These are phyloP conservation scores for Pagetopsis macropterus DNA, from an alignment of 2,797 vertebrate genomes.

Conservation along the genomic window DNA sequence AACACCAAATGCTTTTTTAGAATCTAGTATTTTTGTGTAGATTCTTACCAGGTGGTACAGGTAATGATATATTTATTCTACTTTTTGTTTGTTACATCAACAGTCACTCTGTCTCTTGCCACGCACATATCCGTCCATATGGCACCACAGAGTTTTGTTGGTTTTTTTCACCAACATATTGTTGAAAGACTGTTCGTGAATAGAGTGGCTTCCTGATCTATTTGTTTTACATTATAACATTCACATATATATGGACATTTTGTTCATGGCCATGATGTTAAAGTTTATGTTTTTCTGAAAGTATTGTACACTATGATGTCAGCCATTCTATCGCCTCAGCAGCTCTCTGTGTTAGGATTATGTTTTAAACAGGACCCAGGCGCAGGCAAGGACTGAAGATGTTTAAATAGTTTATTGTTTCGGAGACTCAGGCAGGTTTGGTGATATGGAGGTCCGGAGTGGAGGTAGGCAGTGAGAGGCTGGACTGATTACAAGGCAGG, in stretches of 20 bases:
- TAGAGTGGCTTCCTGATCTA: neutral
- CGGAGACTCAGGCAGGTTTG: no score
- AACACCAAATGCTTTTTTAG: neutral
- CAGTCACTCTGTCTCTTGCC: neutral
- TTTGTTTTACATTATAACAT: slow-evolving; percentile 1
- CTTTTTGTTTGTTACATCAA: slow-evolving; percentile 17
- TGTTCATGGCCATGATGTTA: neutral
- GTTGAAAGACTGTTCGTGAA: neutral
- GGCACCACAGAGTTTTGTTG: neutral
- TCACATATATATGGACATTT: neutral
- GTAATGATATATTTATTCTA: neutral
- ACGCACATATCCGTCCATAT: slow-evolving; percentile 1
- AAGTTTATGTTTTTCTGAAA: neutral
- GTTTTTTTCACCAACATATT: neutral
- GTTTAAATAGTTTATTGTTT: no score
- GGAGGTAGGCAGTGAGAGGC: no score
- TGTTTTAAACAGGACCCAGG: no score
- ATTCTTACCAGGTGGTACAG: neutral
- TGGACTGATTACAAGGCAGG: no score
- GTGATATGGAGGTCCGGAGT: no score
- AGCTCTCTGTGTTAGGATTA: neutral
- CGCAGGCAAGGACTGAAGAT: no score
- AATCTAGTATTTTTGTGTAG: neutral
- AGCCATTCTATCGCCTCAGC: neutral
- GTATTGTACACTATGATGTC: slow-evolving; percentile 3